Conservation (phyloP, 2,888 invertebrate genomes). For the Ectemnius cavifrons region DNA sequence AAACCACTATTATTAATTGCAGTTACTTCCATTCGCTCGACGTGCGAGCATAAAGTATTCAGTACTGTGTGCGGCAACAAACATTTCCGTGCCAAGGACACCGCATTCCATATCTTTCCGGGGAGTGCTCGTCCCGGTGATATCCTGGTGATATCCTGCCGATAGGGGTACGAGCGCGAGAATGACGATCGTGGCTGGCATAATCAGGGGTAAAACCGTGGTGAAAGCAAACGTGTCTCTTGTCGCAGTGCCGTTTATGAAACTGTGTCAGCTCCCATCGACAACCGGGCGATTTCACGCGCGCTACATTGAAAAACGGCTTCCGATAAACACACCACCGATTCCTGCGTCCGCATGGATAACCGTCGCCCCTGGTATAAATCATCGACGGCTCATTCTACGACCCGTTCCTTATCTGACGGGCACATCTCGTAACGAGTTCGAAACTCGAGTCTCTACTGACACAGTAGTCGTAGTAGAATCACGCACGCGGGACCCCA, state of each 20-base stretch:
- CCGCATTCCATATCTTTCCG: slow-evolving; percentile 7
- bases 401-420: slow-evolving; percentile 28
- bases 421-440: slow-evolving; percentile 16
- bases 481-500: too few species aligned
- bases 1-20: too few species aligned
- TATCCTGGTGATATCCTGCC: slow-evolving; percentile 19
- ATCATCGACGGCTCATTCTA: slow-evolving; percentile 31
- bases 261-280: background rate
- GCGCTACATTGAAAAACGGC: background rate
- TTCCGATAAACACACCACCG: background rate
- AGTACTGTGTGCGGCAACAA: slow-evolving; percentile 34
- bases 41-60: slow-evolving; percentile 34
- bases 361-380: slow-evolving; percentile 20
- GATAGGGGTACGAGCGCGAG: background rate
- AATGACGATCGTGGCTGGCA: too few species aligned
- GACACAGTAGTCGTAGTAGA: too few species aligned
- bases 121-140: slow-evolving; percentile 8
- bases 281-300: background rate
- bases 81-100: slow-evolving; percentile 44
- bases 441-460: background rate
- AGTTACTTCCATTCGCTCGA: background rate
- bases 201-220: too few species aligned
- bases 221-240: too few species aligned
- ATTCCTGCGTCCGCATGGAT: slow-evolving; percentile 32
- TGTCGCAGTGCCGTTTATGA: slow-evolving; percentile 3